phyloP scores from a whole-genome alignment of 53 echinoderm and acorn worm genomes.

The Temnopleurus reevesii region DNA sequence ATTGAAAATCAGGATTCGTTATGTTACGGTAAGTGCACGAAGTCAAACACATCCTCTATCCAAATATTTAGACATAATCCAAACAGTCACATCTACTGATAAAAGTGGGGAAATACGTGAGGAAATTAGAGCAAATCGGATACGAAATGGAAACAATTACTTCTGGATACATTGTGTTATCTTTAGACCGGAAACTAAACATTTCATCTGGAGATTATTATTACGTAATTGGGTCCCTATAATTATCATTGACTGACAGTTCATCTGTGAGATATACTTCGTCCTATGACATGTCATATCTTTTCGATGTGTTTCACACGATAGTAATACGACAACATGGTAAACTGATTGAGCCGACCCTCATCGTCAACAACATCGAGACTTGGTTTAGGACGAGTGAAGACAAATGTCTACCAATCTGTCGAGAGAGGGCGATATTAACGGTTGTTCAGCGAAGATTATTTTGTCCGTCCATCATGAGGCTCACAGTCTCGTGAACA shows the following conservation, averaged over 20 bases:
- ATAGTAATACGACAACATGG: neutral
- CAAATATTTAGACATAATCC: neutral
- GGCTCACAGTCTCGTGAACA: too few species aligned
- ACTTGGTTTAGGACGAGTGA: neutral
- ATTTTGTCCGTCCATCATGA: too few species aligned
- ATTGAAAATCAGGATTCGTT: neutral
- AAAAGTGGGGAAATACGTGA: neutral
- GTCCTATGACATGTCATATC: neutral
- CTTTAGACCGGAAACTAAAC: conserved; percentile 33
- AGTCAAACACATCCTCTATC: neutral
- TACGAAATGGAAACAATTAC: neutral
- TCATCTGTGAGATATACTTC: neutral
- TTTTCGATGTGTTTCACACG: neutral
- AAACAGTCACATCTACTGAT: neutral
- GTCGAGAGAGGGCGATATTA: neutral
- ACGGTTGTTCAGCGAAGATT: neutral
- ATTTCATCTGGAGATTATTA: conserved; percentile 11
- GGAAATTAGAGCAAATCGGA: neutral
- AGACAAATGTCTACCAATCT: neutral
- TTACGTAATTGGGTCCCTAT: conserved; percentile 33
- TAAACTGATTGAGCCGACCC: neutral
- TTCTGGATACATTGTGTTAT: neutral
- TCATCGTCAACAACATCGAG: neutral
- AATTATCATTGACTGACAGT: conserved; percentile 11
- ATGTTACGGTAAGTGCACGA: neutral